Evolutionary conservation across 2,113 vertebrate genomes (phyloP).

Genomic region (Chrysemys picta): DNA sequence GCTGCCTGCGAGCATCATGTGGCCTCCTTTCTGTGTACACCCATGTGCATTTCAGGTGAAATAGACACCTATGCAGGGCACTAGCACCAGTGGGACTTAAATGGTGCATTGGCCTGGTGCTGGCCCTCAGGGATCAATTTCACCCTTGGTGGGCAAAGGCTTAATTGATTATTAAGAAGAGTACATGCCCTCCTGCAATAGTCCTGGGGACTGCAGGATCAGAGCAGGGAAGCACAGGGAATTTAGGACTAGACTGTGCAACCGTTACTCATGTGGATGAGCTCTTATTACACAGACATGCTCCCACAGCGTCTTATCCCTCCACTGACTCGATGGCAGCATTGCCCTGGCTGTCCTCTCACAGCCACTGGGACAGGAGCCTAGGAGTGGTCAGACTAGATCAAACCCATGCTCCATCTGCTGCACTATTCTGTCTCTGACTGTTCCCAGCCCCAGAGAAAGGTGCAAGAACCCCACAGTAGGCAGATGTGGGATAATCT

Average conservation of each 20-base stretch:
- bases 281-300: fast-evolving
- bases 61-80: not conserved
- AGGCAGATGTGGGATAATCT: not conserved
- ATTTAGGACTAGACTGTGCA: fast-evolving
- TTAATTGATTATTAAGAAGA: not conserved
- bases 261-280: not conserved
- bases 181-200: slow-evolving; percentile 45
- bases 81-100: not conserved
- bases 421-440: fast-evolving
- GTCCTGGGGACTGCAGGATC: not conserved
- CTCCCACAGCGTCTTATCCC: not conserved
- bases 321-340: not conserved
- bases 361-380: not conserved
- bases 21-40: not conserved
- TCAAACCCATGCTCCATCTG: not conserved
- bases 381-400: not conserved
- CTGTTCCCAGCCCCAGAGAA: not conserved
- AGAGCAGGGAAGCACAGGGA: fast-evolving
- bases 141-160: fast-evolving
- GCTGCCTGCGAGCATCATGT: no score
- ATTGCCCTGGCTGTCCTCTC: not conserved
- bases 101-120: not conserved
- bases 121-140: not conserved
- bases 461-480: fast-evolving
- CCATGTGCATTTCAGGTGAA: not conserved